Percentiles rank a stretch among this genome's conserved stretches.
phyloP scores from a whole-genome alignment of 2,797 vertebrate species.

The Oreonectes daqikongensis region DNA sequence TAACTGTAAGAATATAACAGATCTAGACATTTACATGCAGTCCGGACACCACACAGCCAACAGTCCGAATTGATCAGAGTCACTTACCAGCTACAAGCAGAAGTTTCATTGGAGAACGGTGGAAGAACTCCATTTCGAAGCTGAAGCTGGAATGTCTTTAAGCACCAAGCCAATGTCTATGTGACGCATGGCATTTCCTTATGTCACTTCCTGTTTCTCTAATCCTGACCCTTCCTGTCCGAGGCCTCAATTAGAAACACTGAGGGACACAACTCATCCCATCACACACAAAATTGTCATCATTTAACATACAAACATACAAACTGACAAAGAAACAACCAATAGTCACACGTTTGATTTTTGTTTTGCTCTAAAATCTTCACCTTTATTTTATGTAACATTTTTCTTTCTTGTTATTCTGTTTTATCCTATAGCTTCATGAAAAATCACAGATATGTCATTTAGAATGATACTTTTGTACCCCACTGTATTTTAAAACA shows the following conservation, averaged over 20 bases:
- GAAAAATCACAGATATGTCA: background rate
- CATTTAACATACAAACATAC: background rate
- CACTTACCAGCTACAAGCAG: slow-evolving; percentile 81
- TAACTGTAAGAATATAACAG: background rate
- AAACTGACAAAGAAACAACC: background rate
- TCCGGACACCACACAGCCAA: background rate
- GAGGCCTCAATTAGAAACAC: slow-evolving; percentile 74
- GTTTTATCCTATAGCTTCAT: background rate
- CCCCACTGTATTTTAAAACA: background rate
- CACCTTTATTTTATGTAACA: background rate
- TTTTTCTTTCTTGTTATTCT: background rate
- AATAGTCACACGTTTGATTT: too few species aligned
- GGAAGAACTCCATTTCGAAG: slow-evolving; percentile 75
- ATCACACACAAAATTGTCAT: background rate
- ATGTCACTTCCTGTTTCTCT: slow-evolving; percentile 83
- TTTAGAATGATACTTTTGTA: background rate
- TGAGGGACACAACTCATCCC: slow-evolving; percentile 38
- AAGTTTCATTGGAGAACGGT: slow-evolving; percentile 79
- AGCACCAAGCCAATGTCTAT: slow-evolving; percentile 65
- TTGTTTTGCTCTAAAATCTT: background rate
- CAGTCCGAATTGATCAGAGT: slow-evolving; percentile 22
- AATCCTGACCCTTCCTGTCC: slow-evolving; percentile 83
- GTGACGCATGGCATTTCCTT: slow-evolving; percentile 78
- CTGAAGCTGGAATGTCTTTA: slow-evolving; percentile 68
- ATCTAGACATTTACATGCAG: background rate